Evolutionary conservation across 2,113 vertebrate genomes (phyloP).

Genomic region (Spilogale gracilis): DNA sequence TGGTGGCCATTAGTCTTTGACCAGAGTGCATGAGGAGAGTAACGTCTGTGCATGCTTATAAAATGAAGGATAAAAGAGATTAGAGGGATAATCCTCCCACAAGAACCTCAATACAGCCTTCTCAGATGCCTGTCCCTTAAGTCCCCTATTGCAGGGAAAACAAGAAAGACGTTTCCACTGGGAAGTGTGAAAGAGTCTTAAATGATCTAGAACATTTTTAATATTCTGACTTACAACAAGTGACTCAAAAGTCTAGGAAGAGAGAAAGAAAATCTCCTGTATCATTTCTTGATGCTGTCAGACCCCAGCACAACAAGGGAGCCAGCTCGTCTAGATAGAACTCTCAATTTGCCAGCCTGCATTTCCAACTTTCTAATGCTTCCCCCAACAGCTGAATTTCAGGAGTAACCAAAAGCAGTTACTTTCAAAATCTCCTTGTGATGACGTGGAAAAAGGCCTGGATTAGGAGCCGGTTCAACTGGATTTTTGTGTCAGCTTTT

Average conservation of each 20-base stretch:
- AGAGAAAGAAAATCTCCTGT: background rate
- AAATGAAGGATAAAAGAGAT: background rate
- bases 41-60: background rate
- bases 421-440: background rate
- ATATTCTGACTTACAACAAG: background rate
- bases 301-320: background rate
- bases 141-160: slow-evolving; percentile 64
- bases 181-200: background rate
- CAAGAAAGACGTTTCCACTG: background rate
- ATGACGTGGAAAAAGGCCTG: background rate
- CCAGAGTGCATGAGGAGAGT: background rate
- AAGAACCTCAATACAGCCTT: slow-evolving; percentile 1
- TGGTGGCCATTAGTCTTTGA: background rate
- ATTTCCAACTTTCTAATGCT: slow-evolving; percentile 8
- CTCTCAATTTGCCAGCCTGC: background rate
- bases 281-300: slow-evolving; percentile 25
- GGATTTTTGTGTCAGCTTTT: background rate
- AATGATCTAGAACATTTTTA: background rate
- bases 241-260: slow-evolving; percentile 20
- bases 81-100: background rate
- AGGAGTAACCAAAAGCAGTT: background rate
- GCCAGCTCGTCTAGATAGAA: background rate
- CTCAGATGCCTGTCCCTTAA: background rate
- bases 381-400: background rate
- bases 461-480: background rate